These are phyloP conservation scores for Cerastoderma edule DNA, from an alignment of 2,888 invertebrate species.

Conservation along the genomic window DNA sequence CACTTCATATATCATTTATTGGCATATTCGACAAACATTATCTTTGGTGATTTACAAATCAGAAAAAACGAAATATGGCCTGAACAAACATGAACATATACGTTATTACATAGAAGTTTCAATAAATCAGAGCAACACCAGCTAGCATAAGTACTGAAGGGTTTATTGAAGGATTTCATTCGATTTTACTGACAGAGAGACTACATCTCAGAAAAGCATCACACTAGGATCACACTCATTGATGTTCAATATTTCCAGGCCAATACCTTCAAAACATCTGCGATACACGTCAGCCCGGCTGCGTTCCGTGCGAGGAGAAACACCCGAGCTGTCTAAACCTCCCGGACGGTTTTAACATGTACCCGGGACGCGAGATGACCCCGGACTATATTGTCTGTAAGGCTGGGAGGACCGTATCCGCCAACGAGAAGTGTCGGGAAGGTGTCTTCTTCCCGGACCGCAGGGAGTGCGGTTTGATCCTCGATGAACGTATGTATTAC, in stretches of 20 bases:
- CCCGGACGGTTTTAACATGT: conserved; percentile 60
- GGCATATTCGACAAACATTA: no score
- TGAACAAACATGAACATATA: no score
- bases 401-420: conserved; percentile 53
- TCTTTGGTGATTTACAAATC: no score
- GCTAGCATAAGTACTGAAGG: no score
- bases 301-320: conserved; percentile 59
- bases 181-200: no score
- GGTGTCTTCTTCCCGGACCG: conserved; percentile 61
- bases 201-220: no score
- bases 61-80: no score
- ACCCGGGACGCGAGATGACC: conserved; percentile 55
- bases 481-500: conserved; percentile 55
- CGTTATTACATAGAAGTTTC: no score
- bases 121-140: no score
- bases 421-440: conserved; percentile 47
- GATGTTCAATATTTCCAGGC: conserved; percentile 39
- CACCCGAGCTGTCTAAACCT: conserved; percentile 62
- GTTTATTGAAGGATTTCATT: no score
- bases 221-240: no score
- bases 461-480: conserved; percentile 59
- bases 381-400: conserved; percentile 60
- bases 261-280: conserved; percentile 67
- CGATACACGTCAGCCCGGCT: conserved; percentile 52
- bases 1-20: no score